Evolutionary conservation across 2,113 vertebrate species (phyloP).

Genomic region (Psophia crepitans): DNA sequence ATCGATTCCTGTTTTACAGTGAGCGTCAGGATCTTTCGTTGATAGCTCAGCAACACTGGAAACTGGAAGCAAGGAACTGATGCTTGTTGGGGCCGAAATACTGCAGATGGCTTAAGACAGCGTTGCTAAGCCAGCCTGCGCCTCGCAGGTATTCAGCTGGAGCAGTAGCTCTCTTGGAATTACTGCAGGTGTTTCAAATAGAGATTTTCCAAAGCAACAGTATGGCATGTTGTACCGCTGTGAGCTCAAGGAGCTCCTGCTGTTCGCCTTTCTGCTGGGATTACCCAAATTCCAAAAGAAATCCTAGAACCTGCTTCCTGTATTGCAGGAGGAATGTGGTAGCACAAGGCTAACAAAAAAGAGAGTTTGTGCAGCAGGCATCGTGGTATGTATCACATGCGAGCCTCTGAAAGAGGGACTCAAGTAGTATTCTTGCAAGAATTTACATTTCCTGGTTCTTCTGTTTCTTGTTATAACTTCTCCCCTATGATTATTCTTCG

Average conservation of each 20-base stretch:
- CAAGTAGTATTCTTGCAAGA: not conserved
- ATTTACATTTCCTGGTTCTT: not conserved
- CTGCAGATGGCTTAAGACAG: not conserved
- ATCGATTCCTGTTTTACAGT: not conserved
- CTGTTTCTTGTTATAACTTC: not conserved
- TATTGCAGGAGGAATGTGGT: not conserved
- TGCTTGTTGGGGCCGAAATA: not conserved
- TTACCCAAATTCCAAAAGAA: not conserved
- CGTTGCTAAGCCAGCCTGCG: not conserved
- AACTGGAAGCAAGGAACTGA: not conserved
- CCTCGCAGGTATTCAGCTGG: not conserved
- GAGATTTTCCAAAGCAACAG: not conserved
- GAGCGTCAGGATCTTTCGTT: not conserved
- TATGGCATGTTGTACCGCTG: not conserved
- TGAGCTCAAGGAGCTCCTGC: not conserved
- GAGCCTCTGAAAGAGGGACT: not conserved
- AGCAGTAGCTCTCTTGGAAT: not conserved
- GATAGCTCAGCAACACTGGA: not conserved
- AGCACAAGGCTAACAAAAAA: not conserved
- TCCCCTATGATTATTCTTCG: not conserved
- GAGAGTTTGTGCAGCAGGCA: not conserved
- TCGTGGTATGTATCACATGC: fast-evolving
- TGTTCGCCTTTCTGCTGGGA: not conserved
- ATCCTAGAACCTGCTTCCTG: not conserved
- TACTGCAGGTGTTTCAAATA: not conserved